Evolutionary conservation across 2,113 vertebrate species (phyloP), one percentile per base, ranked within the genome.

Genomic region (Thamnophis sirtalis): DNA sequence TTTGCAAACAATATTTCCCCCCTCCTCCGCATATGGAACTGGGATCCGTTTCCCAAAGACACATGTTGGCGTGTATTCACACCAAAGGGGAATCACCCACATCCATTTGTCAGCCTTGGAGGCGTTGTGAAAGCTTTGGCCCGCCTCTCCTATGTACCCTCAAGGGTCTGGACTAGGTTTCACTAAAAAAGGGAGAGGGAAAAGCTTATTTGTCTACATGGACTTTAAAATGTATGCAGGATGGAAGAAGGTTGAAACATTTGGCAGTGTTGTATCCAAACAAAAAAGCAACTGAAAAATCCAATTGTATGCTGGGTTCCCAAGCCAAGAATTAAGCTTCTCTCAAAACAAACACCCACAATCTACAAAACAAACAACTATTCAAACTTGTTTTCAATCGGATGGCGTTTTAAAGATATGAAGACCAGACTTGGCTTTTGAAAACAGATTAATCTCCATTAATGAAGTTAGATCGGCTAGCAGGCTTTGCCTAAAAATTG

Each of bases 151-250:
- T 90, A 8, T 93, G 90, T 89, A 89, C n/a, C 21, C 17, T 91
- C 86, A 87, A 87, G 93, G 85, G 84, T 89, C 86, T 89, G 93
- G 93, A 92, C 94, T 95, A 96, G 94, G 92, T 51, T 0, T 58
- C 10, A 91, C 94, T 90, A 22, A 2, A 56, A 58, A 24, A 24
- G 1, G 15, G 1, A 95, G 93, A 95, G 95, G 5, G 95, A 93
- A 95, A 95, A 95, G 96, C 91, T 54, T n/a, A 53, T 87, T 87
- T 87, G 11, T 9, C 26, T 87, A 54, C 93, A 95, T 89, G 93
- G 96, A 92, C 84, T 95, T 96, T 93, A 93, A 91, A 95, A 95
- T 94, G 92, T 94, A 94, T n/a, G 90, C 95, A 96, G 95, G 91
- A 89, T 96, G 92, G 93, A 95, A 3, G 84, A 90, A 94, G 94